These are phyloP conservation scores for Chloroceryle inda DNA, from an alignment of 2,797 vertebrate species.

Conservation along the genomic window DNA sequence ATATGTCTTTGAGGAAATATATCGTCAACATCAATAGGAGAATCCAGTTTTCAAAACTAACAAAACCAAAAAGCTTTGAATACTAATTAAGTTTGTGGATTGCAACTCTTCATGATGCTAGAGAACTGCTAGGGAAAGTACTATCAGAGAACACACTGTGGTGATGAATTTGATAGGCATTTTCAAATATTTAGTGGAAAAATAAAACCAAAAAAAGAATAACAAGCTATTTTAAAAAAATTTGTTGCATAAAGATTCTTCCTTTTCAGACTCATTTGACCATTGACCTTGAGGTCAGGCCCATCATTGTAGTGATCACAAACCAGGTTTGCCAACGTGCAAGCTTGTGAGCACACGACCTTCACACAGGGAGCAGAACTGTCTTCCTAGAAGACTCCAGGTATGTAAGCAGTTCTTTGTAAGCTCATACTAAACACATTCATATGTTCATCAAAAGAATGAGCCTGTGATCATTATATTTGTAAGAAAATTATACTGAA, in stretches of 20 bases:
- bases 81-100: neutral
- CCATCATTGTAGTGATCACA: neutral
- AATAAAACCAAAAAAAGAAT: neutral
- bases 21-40: no score
- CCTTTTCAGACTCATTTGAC: neutral
- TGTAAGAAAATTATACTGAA: neutral
- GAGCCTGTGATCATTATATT: neutral
- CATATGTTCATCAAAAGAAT: neutral
- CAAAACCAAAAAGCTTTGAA: neutral
- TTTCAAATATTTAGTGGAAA: neutral
- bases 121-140: neutral
- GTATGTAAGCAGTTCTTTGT: neutral
- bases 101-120: neutral
- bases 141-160: neutral
- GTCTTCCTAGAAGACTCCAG: neutral
- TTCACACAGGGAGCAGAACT: neutral
- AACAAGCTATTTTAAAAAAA: neutral
- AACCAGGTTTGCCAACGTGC: neutral
- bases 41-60: neutral
- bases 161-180: neutral
- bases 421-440: neutral
- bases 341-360: neutral
- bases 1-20: neutral
- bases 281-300: neutral
- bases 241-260: neutral